Base-by-base conservation (phyloP, 1,140 invertebrate species). In the Neotoxoptera formosana region DNA sequence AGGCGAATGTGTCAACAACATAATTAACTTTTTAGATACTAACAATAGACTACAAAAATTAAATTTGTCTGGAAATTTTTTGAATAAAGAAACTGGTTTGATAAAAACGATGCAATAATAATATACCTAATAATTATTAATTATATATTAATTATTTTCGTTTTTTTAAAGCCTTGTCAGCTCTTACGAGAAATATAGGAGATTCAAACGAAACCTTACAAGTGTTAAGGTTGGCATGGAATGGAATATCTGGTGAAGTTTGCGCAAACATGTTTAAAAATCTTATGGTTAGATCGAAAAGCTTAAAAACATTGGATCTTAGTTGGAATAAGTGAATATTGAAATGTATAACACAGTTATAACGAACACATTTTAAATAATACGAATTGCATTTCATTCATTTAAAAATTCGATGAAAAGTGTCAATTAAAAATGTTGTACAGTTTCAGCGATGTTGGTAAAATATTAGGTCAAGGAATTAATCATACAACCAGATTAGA, bases 281-380 rank as follows among this genome's bases (percentile, higher is more conserved):
- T 6, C 47, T 93, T 17, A 84, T 93, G n/a, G 21, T 86, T 25
- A 86, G n/a, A n/a, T 53, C 91, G 7, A 47, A 86, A 30, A 36
- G 11, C 0, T 56, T 93, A 14, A 84, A 45, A 93, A n/a, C 41
- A 45, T 56, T 93, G 81, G 91, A 93, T 84, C 60, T 93, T 9
- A 84, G 91, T 56, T 84, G 81, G 81, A 93, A 93, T 25, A 84
- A 93, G 91, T 93, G 45, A 90, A 48, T 48, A 47, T 87, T 7
- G 30, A 87, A 87, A 34, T 25, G 30, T 30, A 76, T 48, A 89
- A 56, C 34, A 89, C 25, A 87, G 21, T 45, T 41, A 36, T 56
- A 36, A 23, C 14, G 14, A 76, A 17, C 30, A 17, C 30, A 76
- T 4, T 76, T 76, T 76, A 6, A 76, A n/a, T n/a, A 67, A 67